Evolutionary conservation across 2,888 invertebrate genomes (phyloP).

Genomic region (Coenonympha glycerion): DNA sequence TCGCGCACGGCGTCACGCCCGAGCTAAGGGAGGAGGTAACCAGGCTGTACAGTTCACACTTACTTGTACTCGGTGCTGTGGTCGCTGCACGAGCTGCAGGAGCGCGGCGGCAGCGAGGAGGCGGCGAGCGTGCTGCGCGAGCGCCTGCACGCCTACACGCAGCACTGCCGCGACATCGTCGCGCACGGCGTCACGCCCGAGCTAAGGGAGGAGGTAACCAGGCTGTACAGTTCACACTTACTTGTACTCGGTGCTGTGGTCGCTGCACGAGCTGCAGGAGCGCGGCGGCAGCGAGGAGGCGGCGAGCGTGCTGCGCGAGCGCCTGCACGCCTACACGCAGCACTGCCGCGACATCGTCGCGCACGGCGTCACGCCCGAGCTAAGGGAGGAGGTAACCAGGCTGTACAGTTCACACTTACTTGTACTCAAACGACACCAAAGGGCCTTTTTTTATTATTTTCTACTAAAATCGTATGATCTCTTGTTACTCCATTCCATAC

Average conservation of each 20-base stretch:
- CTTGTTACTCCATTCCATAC: too few species aligned
- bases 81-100: neutral
- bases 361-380: constrained; percentile 55
- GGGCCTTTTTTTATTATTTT: too few species aligned
- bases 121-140: constrained; percentile 76
- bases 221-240: constrained; percentile 86
- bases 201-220: constrained; percentile 86
- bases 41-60: constrained; percentile 82
- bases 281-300: constrained; percentile 50
- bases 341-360: constrained; percentile 71
- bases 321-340: constrained; percentile 83
- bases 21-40: constrained; percentile 85
- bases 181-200: constrained; percentile 49
- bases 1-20: constrained; percentile 41
- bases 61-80: constrained; percentile 57
- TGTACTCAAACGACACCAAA: too few species aligned
- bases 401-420: constrained; percentile 83
- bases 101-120: constrained; percentile 47
- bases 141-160: constrained; percentile 83
- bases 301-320: constrained; percentile 76
- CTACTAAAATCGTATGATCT: too few species aligned
- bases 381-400: constrained; percentile 87
- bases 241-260: constrained; percentile 16
- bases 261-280: neutral
- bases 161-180: constrained; percentile 73